Conservation (phyloP, 2,113 vertebrate genomes). For the Paradoxurus hermaphroditus region DNA sequence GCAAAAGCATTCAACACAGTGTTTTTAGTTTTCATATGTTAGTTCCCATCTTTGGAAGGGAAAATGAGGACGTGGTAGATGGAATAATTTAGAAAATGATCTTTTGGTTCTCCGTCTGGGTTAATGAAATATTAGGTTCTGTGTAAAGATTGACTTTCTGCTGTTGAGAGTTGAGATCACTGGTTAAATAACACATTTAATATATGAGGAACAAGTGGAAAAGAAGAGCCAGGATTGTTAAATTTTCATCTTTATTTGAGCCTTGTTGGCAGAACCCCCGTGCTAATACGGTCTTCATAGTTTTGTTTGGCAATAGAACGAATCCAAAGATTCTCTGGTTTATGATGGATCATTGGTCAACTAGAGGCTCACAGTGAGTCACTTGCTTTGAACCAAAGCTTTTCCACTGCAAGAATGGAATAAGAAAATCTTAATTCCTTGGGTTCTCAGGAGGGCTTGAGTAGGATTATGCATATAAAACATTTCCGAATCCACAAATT, state of each 20-base stretch:
- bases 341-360: neutral
- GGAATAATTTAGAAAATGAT: constrained; percentile 1
- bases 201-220: neutral
- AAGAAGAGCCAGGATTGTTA: neutral
- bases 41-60: neutral
- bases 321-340: neutral
- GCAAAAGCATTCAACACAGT: neutral
- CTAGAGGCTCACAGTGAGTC: neutral
- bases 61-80: neutral
- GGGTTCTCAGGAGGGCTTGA: neutral
- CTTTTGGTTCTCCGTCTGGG: neutral
- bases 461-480: neutral
- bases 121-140: constrained; percentile 16
- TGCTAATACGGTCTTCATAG: neutral
- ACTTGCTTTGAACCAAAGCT: neutral
- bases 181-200: constrained; percentile 24
- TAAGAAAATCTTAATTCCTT: neutral
- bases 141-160: neutral
- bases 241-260: neutral
- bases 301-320: neutral
- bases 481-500: neutral
- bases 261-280: neutral
- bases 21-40: neutral
- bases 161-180: neutral
- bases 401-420: neutral